Conservation (phyloP, 2,888 invertebrate genomes). For the Catocala fraxini region DNA sequence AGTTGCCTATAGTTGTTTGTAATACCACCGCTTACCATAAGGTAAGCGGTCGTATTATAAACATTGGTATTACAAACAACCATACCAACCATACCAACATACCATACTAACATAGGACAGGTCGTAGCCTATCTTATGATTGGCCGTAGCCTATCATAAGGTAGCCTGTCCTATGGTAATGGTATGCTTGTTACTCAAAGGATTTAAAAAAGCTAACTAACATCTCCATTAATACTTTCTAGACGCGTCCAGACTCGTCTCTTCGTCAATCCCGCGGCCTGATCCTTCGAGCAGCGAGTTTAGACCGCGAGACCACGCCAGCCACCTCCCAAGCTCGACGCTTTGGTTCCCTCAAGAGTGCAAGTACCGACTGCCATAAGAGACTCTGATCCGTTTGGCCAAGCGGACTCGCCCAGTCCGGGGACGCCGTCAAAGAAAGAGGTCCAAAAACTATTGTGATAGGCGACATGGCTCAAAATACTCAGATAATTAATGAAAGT, state of each 20-base stretch:
- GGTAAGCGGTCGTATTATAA: too few species aligned
- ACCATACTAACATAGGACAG: too few species aligned
- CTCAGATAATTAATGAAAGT: conserved; percentile 38
- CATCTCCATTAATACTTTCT: conserved; percentile 24
- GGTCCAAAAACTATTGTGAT: conserved; percentile 50
- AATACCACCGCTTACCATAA: too few species aligned
- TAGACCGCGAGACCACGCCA: conserved; percentile 75
- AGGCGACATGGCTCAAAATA: conserved; percentile 44
- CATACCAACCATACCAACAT: too few species aligned
- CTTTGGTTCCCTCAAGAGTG: conserved; percentile 77
- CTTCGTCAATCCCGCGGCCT: conserved; percentile 75
- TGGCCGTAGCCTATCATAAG: too few species aligned
- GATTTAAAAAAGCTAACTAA: neutral
- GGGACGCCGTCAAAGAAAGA: conserved; percentile 34
- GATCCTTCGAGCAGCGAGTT: conserved; percentile 81
- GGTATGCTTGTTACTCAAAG: too few species aligned
- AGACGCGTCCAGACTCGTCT: conserved; percentile 67
- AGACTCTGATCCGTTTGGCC: conserved; percentile 82
- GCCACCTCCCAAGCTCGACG: conserved; percentile 65
- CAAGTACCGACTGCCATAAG: conserved; percentile 80
- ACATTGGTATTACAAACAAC: too few species aligned
- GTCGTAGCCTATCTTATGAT: too few species aligned
- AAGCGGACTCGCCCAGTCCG: conserved; percentile 63
- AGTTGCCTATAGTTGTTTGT: too few species aligned
- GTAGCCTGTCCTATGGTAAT: too few species aligned